Evolutionary conservation across 1,140 invertebrate species (phyloP).

Genomic region (Ganaspis sp.): DNA sequence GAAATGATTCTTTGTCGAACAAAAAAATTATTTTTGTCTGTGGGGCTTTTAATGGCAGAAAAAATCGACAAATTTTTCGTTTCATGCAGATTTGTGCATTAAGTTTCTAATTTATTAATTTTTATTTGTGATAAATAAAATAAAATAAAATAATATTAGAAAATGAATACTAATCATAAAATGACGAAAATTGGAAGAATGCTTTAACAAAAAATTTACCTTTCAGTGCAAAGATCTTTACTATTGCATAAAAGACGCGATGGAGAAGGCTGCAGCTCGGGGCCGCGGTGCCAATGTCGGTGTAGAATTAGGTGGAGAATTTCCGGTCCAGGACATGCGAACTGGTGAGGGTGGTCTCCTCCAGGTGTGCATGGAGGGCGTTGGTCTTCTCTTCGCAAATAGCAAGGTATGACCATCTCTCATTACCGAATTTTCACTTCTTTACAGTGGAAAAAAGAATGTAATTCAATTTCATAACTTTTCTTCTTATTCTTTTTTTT

Average conservation of each 20-base stretch:
- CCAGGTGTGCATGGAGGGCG: conserved; percentile 99
- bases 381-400: conserved; percentile 97
- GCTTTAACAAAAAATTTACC: not conserved
- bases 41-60: no score
- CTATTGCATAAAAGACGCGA: conserved; percentile 98
- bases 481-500: conserved; percentile 38
- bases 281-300: conserved; percentile 85
- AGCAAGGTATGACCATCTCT: conserved; percentile 89
- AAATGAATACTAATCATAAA: no score
- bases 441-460: not conserved
- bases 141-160: no score
- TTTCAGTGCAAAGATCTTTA: conserved; percentile 97
- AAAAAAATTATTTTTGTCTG: no score
- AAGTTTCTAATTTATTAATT: no score
- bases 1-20: no score
- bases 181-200: no score
- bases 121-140: no score
- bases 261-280: conserved; percentile 95
- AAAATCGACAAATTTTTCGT: no score
- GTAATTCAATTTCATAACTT: conserved; percentile 17
- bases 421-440: not conserved
- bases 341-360: conserved; percentile 97
- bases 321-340: conserved; percentile 97
- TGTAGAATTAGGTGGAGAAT: conserved; percentile 96
- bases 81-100: no score